Evolutionary conservation across 2,113 vertebrate genomes (phyloP).

Genomic region (Mesoclemmys tuberculata): DNA sequence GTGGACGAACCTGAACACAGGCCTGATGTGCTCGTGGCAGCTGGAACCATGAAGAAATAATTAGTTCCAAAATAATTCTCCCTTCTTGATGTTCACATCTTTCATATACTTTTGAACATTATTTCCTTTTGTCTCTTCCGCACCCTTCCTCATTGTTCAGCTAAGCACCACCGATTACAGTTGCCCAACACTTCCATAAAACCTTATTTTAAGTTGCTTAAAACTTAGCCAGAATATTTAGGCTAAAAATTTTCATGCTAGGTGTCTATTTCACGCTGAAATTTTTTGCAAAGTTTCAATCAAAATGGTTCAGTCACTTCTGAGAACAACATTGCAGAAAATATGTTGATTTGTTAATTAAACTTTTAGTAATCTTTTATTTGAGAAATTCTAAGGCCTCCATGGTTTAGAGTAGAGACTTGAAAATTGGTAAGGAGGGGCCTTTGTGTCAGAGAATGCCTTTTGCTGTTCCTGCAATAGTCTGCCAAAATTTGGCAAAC

Average conservation of each 20-base stretch:
- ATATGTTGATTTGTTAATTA: background rate
- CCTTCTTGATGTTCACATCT: background rate
- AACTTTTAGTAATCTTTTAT: background rate
- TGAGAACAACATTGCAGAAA: background rate
- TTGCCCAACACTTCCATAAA: background rate
- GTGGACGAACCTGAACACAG: background rate
- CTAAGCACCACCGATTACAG: background rate
- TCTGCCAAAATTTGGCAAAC: background rate
- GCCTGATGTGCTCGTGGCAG: background rate
- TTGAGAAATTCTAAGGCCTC: background rate
- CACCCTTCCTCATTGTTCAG: background rate
- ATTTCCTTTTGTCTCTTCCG: background rate
- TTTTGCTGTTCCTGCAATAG: background rate
- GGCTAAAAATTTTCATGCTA: background rate
- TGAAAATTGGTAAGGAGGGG: background rate
- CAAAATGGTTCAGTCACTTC: background rate
- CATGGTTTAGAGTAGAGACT: background rate
- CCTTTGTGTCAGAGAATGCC: background rate
- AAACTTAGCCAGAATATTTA: no score
- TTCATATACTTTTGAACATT: background rate
- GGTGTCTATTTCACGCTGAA: background rate
- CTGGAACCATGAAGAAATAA: background rate
- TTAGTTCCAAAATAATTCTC: background rate
- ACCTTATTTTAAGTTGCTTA: background rate
- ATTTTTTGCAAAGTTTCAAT: background rate